Base-by-base conservation (phyloP, 2,113 vertebrate species). In the Sarotherodon lohbergeri region DNA sequence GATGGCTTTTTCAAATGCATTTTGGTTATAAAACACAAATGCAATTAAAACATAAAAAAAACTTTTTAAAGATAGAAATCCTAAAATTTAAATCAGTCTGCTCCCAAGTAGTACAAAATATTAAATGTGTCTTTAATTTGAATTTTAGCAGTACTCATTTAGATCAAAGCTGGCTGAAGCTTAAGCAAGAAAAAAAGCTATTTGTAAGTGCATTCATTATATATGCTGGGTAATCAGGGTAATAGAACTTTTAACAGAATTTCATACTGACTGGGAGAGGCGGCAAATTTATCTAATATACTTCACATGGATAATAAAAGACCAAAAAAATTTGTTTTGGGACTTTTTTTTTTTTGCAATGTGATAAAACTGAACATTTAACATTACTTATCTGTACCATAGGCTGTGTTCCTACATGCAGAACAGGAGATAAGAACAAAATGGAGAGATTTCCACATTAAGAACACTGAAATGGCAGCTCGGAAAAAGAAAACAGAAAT, bases 401-500 rank as follows among this genome's bases (percentile, higher is more conserved):
- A 24, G 78, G 50, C 56, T 59, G 9, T 73, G 13, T 48, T 55
- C 73, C 73, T 78, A 36, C 24, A 6, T 54, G 55, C 55, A 82
- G 11, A 12, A 81, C 83, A 78, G 81, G 34, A 82, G 41, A 63
- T 56, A 34, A 71, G 54, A 91, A 52, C 66, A 86, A 66, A 80
- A 89, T 46, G 16, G 16, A 54, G 52, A 93, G 87, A 87, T 90
- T 82, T 91, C 81, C 76, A 87, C 76, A 52, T 66, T 43, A 79
- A 82, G 46, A 85, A 66, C 63, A 85, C 48, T 80, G 82, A 85
- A 63, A 88, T n/a, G 34, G 85, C 73, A 41, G 85, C 81, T 92
- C 85, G 41, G 54, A 88, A 87, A 88, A 86, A 91, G 22, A 89
- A 90, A 90, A 83, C 54, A 55, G 68, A 90, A 90, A 85, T 56